Percentiles rank a stretch among this genome's conserved stretches.
phyloP scores from a whole-genome alignment of 2,797 vertebrate species.

The Micropoecilia bifurca region DNA sequence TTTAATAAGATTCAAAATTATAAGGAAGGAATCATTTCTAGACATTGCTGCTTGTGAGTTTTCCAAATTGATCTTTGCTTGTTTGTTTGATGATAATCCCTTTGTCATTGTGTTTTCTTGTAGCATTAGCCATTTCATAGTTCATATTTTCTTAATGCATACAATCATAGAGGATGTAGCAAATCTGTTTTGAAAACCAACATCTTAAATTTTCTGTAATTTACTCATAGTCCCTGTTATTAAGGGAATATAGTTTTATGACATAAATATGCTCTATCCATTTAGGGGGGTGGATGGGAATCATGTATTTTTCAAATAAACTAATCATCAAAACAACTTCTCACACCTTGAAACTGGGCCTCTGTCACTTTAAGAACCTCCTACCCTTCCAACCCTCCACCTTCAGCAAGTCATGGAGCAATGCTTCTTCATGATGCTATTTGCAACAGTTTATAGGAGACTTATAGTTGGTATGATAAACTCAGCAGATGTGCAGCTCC shows the following conservation, averaged over 20 bases:
- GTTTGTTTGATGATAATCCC: not conserved
- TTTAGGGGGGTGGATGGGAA: too few relatives aligned
- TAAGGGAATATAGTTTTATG: not conserved
- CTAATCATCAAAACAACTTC: too few relatives aligned
- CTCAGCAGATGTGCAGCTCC: too few relatives aligned
- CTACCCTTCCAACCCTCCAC: too few relatives aligned
- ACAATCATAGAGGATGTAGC: not conserved
- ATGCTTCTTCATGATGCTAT: too few relatives aligned
- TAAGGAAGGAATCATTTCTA: not conserved
- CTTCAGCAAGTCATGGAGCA: too few relatives aligned
- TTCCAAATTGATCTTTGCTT: not conserved
- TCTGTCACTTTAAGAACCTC: too few relatives aligned
- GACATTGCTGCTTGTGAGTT: not conserved
- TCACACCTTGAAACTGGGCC: too few relatives aligned
- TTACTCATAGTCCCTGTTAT: not conserved
- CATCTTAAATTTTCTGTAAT: not conserved
- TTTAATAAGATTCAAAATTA: not conserved
- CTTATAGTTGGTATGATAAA: too few relatives aligned
- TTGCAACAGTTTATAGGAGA: too few relatives aligned
- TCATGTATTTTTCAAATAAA: too few relatives aligned
- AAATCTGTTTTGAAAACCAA: not conserved
- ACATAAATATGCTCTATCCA: not conserved
- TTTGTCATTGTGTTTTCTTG: not conserved
- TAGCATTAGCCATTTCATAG: not conserved
- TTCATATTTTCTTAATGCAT: not conserved